Conservation (phyloP, 2,888 invertebrate genomes). For the Lepidocyrtoides sp. region DNA sequence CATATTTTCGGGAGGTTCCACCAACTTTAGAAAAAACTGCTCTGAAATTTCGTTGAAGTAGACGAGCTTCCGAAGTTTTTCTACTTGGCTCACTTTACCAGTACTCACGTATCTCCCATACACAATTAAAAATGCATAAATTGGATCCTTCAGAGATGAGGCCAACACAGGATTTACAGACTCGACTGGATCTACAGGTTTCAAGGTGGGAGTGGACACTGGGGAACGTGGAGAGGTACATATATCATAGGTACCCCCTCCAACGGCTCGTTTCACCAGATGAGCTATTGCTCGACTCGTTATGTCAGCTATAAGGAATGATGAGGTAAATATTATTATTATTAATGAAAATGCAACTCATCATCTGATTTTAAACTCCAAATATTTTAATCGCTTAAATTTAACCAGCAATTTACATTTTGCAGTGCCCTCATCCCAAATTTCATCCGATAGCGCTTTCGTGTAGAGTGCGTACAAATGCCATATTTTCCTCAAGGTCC, state of each 20-base stretch:
- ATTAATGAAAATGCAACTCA: no score
- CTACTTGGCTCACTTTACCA: slow-evolving; percentile 27
- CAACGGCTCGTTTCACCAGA: slow-evolving; percentile 45
- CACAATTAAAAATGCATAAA: slow-evolving; percentile 76
- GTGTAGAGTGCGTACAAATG: slow-evolving; percentile 79
- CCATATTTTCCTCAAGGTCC: slow-evolving; percentile 71
- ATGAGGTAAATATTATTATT: no score
- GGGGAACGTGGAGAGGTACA: not conserved
- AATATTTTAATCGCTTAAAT: no score
- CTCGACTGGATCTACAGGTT: slow-evolving; percentile 26
- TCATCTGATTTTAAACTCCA: no score
- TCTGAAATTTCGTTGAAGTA: slow-evolving; percentile 41
- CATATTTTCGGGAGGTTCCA: not conserved
- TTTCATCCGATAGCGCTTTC: slow-evolving; percentile 70
- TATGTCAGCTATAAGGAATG: slow-evolving; percentile 24
- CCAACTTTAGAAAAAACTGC: slow-evolving; percentile 44
- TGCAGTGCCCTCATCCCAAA: slow-evolving; percentile 53
- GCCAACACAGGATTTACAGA: slow-evolving; percentile 66
- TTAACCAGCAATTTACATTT: slow-evolving; percentile 26
- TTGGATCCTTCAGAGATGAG: slow-evolving; percentile 67
- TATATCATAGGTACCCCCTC: not conserved
- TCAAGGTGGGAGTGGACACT: not conserved
- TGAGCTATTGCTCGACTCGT: slow-evolving; percentile 48
- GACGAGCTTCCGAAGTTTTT: slow-evolving; percentile 36
- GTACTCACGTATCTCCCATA: slow-evolving; percentile 76